A percentile compares a stretch with the other conserved stretches of the same genome.
Evolutionary conservation across 2,113 vertebrate species (phyloP).

Genomic region (Setophaga petechia): DNA sequence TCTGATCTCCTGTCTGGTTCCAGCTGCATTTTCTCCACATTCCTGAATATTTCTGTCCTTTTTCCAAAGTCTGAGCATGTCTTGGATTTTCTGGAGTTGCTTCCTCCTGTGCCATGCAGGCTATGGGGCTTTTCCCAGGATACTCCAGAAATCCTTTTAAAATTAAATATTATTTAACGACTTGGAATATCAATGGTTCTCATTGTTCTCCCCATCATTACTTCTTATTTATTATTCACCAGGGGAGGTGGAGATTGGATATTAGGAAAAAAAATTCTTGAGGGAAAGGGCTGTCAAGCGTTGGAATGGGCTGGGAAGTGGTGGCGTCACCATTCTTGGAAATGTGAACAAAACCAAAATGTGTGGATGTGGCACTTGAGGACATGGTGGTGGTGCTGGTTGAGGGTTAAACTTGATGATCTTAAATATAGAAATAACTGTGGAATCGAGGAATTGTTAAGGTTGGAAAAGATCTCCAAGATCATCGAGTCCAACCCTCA

Average conservation of each 20-base stretch:
- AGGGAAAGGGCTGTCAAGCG: background rate
- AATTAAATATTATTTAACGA: background rate
- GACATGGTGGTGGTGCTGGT: background rate
- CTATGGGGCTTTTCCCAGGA: background rate
- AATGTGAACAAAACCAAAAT: background rate
- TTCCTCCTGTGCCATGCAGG: background rate
- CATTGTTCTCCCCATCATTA: background rate
- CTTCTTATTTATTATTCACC: background rate
- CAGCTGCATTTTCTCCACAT: background rate
- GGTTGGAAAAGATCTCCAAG: background rate
- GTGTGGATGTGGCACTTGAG: background rate
- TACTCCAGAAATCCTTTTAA: background rate
- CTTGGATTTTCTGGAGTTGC: background rate
- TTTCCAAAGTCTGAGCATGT: fast-evolving
- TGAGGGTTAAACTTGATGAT: background rate
- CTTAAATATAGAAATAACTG: background rate
- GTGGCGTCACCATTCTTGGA: too few species aligned
- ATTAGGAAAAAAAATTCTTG: background rate
- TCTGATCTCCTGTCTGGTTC: background rate
- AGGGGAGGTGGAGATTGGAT: background rate
- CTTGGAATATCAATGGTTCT: background rate
- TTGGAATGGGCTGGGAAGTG: background rate
- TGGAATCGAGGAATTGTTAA: background rate
- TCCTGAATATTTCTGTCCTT: background rate
- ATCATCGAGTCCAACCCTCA: background rate